phyloP scores from a whole-genome alignment of 2,797 vertebrate genomes.

The Hipposideros larvatus region DNA sequence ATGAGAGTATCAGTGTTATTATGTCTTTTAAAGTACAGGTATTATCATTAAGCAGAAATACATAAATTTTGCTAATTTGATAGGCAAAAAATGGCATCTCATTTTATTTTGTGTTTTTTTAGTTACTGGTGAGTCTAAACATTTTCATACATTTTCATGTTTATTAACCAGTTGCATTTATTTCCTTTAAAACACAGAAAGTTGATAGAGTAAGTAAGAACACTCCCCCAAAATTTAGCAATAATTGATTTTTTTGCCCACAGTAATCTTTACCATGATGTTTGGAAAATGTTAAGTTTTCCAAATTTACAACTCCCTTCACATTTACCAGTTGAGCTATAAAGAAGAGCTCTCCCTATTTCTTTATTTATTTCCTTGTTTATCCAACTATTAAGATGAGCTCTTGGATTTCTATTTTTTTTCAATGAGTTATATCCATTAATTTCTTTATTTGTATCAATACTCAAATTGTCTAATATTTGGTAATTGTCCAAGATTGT shows the following conservation, averaged over 20 bases:
- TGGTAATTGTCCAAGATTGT: not conserved
- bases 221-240: not conserved
- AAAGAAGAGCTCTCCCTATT: not conserved
- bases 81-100: not conserved
- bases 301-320: not conserved
- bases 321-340: not conserved
- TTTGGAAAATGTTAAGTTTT: not conserved
- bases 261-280: not conserved
- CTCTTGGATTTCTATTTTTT: not conserved
- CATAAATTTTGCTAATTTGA: not conserved
- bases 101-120: conserved; percentile 26
- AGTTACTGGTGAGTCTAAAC: not conserved
- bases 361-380: not conserved
- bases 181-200: not conserved
- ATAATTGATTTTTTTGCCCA: not conserved
- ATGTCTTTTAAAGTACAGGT: not conserved
- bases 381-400: not conserved
- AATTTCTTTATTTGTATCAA: not conserved
- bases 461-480: not conserved
- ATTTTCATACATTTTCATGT: not conserved
- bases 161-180: not conserved
- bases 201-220: not conserved
- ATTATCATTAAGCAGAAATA: conserved; percentile 35
- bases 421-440: not conserved
- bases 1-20: not conserved